Base-by-base conservation (phyloP, 2,113 vertebrate genomes). In the Podocnemis expansa region DNA sequence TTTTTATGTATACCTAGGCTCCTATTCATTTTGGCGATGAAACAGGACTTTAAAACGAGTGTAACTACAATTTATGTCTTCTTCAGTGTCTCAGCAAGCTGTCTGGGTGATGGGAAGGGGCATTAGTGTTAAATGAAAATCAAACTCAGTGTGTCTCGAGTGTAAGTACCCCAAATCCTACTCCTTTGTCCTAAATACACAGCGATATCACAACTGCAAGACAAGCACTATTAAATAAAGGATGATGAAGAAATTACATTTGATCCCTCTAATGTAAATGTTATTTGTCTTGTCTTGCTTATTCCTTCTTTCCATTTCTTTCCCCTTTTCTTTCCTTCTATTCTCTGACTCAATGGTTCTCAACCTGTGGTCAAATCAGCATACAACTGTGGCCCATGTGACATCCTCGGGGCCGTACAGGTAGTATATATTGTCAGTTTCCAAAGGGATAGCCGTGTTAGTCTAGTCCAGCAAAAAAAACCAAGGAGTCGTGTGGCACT, bases 221-320 rank as follows among this genome's bases (percentile, higher is more conserved):
- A 31, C 14, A 34, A 63, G 60, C 31, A 63, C 14, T 34, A 63
- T 34, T 63, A 63, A 63, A 63, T 63, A 63, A 63, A 63, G 31
- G 31, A 63, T 34, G 60, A 34, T 6, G 34, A 63, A 63, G 60
- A 63, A 34, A 63, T 63, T 63, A 63, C 14, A 63, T 17, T 63
- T 63, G 31, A 63, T 29, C 75, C 75, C 24, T n/a, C 75, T 78
- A 11, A 34, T 7, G 6, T 34, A 63, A 63, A 63, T 63, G 60
- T 16, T 63, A 6, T 51, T 51, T 63, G 31, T 34, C 16, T 63
- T 63, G 31, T 43, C 43, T 29, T 29, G 38, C 38, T 47, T 29
- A 41, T 78, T 38, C 21, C 82, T 93, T 89, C 84, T 19, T 13
- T 17, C 78, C 54, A 58, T 82, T 95, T 96, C 84, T 43, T 93